These are phyloP conservation scores for Erannis defoliaria DNA, from an alignment of 2,888 invertebrate species.

Conservation along the genomic window DNA sequence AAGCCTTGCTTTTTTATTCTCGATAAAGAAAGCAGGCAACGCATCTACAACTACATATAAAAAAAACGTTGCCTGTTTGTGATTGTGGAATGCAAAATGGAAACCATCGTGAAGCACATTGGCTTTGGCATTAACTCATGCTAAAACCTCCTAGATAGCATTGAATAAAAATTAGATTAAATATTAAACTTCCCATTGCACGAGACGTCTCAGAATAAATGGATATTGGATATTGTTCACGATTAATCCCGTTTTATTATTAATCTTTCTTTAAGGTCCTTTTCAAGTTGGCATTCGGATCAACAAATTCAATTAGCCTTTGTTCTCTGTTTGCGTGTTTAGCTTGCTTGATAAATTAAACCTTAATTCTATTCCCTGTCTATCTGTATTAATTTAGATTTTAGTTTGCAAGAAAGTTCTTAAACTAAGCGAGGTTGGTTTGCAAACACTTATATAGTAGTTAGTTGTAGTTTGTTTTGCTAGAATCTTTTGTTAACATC, in stretches of 20 bases:
- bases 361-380: conserved; percentile 32
- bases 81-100: conserved; percentile 35
- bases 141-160: conserved; percentile 36
- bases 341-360: conserved; percentile 41
- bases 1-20: too few species aligned
- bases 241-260: conserved; percentile 55
- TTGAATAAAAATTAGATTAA: conserved; percentile 45
- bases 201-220: conserved; percentile 54
- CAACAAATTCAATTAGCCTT: conserved; percentile 56
- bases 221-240: conserved; percentile 51
- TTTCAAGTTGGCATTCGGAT: conserved; percentile 49
- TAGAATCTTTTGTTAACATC: conserved; percentile 29
- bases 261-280: conserved; percentile 50
- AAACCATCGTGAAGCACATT: conserved; percentile 38
- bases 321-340: conserved; percentile 42
- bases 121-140: conserved; percentile 31
- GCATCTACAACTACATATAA: too few species aligned
- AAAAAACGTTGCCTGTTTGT: neutral
- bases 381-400: conserved; percentile 42
- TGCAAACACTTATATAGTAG: conserved; percentile 32
- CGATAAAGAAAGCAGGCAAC: too few species aligned
- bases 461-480: conserved; percentile 28
- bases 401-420: conserved; percentile 38
- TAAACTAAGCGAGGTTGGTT: conserved; percentile 31
- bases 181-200: conserved; percentile 52